Base-by-base conservation (phyloP, 2,113 vertebrate genomes). In the Lamprotornis superbus region DNA sequence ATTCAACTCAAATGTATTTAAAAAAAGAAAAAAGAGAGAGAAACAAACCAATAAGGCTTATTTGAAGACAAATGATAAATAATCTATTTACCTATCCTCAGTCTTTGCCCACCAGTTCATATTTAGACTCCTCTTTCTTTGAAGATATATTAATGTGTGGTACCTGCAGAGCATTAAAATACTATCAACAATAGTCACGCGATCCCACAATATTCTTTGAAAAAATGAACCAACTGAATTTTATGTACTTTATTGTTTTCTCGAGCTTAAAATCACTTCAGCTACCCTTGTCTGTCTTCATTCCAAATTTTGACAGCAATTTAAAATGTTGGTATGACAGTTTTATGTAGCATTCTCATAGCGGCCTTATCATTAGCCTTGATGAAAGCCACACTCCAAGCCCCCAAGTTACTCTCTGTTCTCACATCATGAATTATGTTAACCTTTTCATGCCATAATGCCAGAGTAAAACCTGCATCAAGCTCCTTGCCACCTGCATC, bases 321-420 rank as follows among this genome's bases (percentile, higher is more conserved):
- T 85, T 83, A 56, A 52, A 76, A 78, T 28, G 9, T 5, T 52
- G 4, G 9, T 12, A 12, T 30, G 30, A 55, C 53, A 53, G n/a
- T 50, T 82, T 56, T 37, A 49, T 24, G 22, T 46, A 61, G 30
- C 25, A 30, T 56, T 91, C 16, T 75, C 37, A 55, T 4, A 49
- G 18, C 0, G 0, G 39, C 27, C 23, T 79, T 59, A 60, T 22
- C 13, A 65, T 37, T 67, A 24, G 30, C n/a, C 3, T 44, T 17
- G 10, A 40, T 53, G 25, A 85, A 69, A 89, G 10, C 31, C 35
- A 69, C 33, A 4, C 3, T 12, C 21, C 12, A n/a, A 9, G 8
- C 23, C 15, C 23, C 35, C 12, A 33, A 7, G 23, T 37, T 21
- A 35, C 11, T 27, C 9, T 71, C 37, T 61, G 15, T 49, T 73